Percentiles rank a stretch among this genome's conserved stretches.
These are phyloP conservation scores for Podilymbus podiceps DNA, from an alignment of 2,113 vertebrate genomes.

Conservation along the genomic window DNA sequence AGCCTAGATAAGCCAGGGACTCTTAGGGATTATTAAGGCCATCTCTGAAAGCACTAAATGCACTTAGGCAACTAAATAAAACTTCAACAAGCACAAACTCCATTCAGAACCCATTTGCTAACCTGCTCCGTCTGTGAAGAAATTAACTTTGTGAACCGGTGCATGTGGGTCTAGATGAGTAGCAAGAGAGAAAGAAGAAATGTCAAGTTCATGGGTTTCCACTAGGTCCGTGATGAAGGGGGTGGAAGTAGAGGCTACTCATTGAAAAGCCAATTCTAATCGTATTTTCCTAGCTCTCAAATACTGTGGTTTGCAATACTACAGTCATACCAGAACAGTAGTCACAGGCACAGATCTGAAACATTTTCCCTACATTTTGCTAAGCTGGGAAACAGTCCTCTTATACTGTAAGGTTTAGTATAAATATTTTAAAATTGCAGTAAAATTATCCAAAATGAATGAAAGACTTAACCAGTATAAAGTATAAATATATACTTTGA, in stretches of 20 bases:
- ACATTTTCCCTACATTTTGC: neutral
- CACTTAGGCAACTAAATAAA: neutral
- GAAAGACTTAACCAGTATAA: neutral
- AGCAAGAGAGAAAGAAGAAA: neutral
- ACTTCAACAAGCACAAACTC: neutral
- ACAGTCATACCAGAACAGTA: neutral
- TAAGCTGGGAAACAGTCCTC: neutral
- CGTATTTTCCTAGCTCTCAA: neutral
- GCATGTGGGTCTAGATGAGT: neutral
- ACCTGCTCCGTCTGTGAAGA: neutral
- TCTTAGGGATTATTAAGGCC: neutral
- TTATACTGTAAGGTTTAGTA: neutral
- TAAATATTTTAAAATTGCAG: neutral
- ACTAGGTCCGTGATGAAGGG: neutral
- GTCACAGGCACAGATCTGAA: neutral
- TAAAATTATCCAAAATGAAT: neutral
- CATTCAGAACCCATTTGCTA: neutral
- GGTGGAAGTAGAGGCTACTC: neutral
- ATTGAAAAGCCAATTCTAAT: neutral
- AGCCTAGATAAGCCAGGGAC: neutral
- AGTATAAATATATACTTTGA: neutral
- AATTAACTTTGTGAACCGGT: neutral
- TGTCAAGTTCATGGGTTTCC: neutral
- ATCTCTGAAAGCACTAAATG: neutral
- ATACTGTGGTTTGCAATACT: neutral